Conservation (phyloP, 2,797 vertebrate species). For the Amphiprion clarkii region DNA sequence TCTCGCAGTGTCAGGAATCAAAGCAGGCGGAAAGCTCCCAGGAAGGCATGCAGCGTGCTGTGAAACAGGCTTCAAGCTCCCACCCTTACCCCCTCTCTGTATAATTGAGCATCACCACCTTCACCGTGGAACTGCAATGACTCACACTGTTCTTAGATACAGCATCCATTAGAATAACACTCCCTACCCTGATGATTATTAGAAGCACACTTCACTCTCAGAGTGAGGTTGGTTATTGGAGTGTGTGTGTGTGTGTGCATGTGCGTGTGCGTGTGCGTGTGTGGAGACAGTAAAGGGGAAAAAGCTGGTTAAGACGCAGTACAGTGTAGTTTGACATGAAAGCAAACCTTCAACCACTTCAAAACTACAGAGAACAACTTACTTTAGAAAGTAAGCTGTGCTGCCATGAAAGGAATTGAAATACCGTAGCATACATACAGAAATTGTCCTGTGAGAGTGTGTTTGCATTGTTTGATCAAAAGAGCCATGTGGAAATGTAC, state of each 20-base stretch:
- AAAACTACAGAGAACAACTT: slow-evolving; percentile 49
- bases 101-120: slow-evolving; percentile 72
- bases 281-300: neutral
- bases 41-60: slow-evolving; percentile 51
- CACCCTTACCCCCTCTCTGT: slow-evolving; percentile 36
- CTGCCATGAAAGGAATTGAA: slow-evolving; percentile 45
- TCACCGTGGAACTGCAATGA: slow-evolving; percentile 49
- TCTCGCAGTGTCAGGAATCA: slow-evolving; percentile 64
- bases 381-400: slow-evolving; percentile 40
- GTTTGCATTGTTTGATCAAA: slow-evolving; percentile 52
- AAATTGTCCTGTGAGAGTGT: slow-evolving; percentile 40
- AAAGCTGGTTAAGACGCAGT: slow-evolving; percentile 11
- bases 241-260: neutral
- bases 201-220: slow-evolving; percentile 40
- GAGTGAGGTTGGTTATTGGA: slow-evolving; percentile 1
- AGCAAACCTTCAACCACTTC: slow-evolving; percentile 48
- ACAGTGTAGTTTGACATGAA: slow-evolving; percentile 44
- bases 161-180: slow-evolving; percentile 54
- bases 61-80: slow-evolving; percentile 47
- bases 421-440: slow-evolving; percentile 19
- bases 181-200: slow-evolving; percentile 52
- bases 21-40: slow-evolving; percentile 65
- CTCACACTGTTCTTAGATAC: slow-evolving; percentile 54
- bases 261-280: too few relatives aligned
- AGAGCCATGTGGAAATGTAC: slow-evolving; percentile 56